Evolutionary conservation across 1,140 invertebrate species (phyloP).

Genomic region (Polyergus mexicanus): DNA sequence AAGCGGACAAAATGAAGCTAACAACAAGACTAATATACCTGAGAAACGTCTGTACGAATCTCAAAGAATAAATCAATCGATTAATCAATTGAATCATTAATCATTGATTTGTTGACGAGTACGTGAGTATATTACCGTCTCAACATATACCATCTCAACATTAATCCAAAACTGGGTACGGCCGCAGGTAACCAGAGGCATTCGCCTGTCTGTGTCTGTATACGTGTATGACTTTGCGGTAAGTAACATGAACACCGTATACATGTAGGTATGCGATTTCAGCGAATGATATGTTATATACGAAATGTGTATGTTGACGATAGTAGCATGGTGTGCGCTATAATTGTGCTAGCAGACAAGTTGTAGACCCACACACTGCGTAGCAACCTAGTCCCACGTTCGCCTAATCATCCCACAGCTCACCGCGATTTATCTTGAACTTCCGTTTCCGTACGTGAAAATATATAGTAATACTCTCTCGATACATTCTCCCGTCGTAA

Average conservation of each 20-base stretch:
- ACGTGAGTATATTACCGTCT: conserved; percentile 25
- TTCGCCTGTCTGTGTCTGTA: conserved; percentile 2
- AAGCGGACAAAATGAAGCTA: neutral
- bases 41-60: neutral
- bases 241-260: conserved; percentile 35
- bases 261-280: conserved; percentile 71
- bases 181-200: conserved; percentile 55
- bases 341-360: conserved; percentile 71
- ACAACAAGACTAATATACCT: neutral
- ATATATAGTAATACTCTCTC: neutral
- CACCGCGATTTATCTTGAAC: conserved; percentile 64
- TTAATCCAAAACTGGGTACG: conserved; percentile 37
- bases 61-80: neutral
- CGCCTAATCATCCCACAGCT: conserved; percentile 63
- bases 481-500: conserved; percentile 13
- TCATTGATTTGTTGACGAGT: neutral
- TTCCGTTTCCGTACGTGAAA: conserved; percentile 27
- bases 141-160: too few relatives aligned
- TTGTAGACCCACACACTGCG: conserved; percentile 67
- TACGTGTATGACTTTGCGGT: conserved; percentile 33
- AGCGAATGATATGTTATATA: conserved; percentile 77
- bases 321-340: conserved; percentile 61
- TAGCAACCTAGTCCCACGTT: conserved; percentile 67
- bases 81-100: neutral
- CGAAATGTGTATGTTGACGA: conserved; percentile 69